Evolutionary conservation across 2,888 invertebrate species (phyloP).

Genomic region (Linnaemya tessellans): DNA sequence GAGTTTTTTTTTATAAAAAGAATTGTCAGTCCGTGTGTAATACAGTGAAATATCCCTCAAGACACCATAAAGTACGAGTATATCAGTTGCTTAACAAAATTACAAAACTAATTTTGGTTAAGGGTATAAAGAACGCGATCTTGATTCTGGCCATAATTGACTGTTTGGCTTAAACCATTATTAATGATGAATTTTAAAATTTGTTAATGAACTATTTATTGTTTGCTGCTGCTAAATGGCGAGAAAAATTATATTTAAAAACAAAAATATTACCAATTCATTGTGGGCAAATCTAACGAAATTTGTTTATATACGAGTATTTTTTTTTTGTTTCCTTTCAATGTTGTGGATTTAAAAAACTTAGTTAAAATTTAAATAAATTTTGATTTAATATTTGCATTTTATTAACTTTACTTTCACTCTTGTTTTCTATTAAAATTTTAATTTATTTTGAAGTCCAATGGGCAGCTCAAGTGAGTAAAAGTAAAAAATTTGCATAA

Average conservation of each 20-base stretch:
- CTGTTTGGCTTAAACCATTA: neutral
- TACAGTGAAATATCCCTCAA: too few species aligned
- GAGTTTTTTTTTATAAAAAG: neutral
- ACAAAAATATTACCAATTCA: neutral
- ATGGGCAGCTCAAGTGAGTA: neutral
- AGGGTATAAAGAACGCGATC: neutral
- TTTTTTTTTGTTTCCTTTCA: neutral
- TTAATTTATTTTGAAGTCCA: neutral
- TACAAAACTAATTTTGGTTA: too few species aligned
- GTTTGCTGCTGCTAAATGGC: neutral
- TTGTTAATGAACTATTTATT: neutral
- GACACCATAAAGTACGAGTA: too few species aligned
- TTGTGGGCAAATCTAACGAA: neutral
- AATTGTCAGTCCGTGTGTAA: too few species aligned
- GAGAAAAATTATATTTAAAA: neutral
- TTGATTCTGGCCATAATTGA: neutral
- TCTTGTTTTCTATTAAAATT: neutral
- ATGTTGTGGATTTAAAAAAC: neutral
- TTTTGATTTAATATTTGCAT: neutral
- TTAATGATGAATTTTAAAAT: neutral
- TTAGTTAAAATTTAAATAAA: neutral
- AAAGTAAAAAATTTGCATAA: neutral
- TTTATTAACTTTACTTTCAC: neutral
- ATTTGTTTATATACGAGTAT: neutral
- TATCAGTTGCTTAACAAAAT: too few species aligned